Conservation (phyloP, 2,888 invertebrate species). For the Chrysotoxum bicinctum region DNA sequence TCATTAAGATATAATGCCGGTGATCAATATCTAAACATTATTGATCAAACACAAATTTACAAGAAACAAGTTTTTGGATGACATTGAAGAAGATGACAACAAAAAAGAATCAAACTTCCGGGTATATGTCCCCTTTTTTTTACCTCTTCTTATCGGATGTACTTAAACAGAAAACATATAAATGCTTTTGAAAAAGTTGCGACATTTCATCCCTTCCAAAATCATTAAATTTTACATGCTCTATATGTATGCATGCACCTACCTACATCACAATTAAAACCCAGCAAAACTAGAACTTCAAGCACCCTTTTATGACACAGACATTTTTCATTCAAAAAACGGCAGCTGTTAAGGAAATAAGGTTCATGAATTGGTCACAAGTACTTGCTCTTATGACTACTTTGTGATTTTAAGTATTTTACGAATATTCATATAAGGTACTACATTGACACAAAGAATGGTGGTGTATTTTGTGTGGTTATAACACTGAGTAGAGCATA, state of each 20-base stretch:
- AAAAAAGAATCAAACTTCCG: background rate
- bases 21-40: too few species aligned
- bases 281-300: background rate
- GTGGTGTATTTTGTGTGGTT: too few species aligned
- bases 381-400: background rate
- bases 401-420: too few species aligned
- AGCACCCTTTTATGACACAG: background rate
- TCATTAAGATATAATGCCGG: too few species aligned
- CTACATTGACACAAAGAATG: too few species aligned
- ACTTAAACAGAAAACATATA: conserved; percentile 4
- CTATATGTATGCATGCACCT: background rate
- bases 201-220: background rate
- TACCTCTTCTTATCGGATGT: background rate
- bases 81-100: background rate
- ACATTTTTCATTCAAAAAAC: background rate
- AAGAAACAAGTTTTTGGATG: background rate
- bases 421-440: too few species aligned
- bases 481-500: too few species aligned
- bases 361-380: background rate
- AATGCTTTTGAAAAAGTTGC: background rate
- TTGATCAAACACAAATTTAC: background rate
- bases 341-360: background rate
- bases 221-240: background rate
- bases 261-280: background rate
- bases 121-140: background rate